These are phyloP conservation scores for Rhinoraja longicauda DNA, from an alignment of 2,797 vertebrate genomes.

Conservation along the genomic window DNA sequence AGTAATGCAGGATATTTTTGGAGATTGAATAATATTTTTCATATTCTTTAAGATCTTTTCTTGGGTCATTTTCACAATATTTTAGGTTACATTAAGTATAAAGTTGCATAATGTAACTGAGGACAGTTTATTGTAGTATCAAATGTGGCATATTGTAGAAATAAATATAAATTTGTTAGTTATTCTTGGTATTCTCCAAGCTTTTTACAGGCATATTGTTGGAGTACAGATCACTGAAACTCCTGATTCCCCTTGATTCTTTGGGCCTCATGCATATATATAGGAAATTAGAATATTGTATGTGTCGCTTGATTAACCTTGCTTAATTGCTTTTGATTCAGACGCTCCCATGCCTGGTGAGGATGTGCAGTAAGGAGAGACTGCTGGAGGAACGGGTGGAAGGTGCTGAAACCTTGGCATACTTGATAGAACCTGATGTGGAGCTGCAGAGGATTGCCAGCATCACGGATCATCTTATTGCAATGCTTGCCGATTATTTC, in stretches of 20 bases:
- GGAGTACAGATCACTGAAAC: background rate
- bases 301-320: background rate
- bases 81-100: too few relatives aligned
- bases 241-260: too few relatives aligned
- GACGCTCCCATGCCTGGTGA: slow-evolving; percentile 92
- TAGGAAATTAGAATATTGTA: background rate
- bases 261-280: background rate
- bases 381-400: slow-evolving; percentile 91
- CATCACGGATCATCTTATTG: slow-evolving; percentile 91
- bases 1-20: too few relatives aligned
- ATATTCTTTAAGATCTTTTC: too few relatives aligned
- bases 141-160: background rate
- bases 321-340: slow-evolving; percentile 46
- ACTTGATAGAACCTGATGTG: slow-evolving; percentile 91
- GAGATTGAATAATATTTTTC: too few relatives aligned
- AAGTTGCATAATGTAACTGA: background rate
- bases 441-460: slow-evolving; percentile 97
- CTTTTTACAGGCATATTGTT: background rate
- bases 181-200: background rate
- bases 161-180: background rate
- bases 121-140: background rate
- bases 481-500: slow-evolving; percentile 96
- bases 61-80: too few relatives aligned
- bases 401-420: slow-evolving; percentile 92
- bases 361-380: slow-evolving; percentile 97